These are phyloP conservation scores for Pammene fasciana DNA, from an alignment of 2,888 invertebrate genomes.

Conservation along the genomic window DNA sequence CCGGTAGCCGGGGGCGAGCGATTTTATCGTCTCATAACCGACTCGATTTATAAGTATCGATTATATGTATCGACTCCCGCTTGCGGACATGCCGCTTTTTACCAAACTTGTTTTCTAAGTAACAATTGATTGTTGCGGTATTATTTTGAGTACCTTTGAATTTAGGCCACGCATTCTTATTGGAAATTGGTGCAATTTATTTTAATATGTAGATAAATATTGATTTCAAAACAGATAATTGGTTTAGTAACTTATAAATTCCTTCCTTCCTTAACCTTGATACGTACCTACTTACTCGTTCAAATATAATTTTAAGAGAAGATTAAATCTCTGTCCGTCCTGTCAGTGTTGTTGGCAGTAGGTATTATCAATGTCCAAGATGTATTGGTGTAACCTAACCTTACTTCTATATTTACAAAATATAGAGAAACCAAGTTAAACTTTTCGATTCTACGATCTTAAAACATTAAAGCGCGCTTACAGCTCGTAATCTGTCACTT, in stretches of 20 bases:
- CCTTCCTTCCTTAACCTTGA: background rate
- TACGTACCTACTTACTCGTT: no score
- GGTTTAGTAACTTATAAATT: background rate
- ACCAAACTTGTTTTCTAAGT: conserved; percentile 57
- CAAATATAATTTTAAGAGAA: no score
- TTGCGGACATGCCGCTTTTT: conserved; percentile 77
- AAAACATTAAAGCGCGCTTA: no score
- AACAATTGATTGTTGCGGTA: conserved; percentile 48
- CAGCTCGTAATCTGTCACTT: no score
- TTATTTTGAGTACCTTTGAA: conserved; percentile 3
- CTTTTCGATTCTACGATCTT: no score
- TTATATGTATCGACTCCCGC: conserved; percentile 79
- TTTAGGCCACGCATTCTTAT: conserved; percentile 16
- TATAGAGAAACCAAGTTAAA: no score
- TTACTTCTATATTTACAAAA: no score
- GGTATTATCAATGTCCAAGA: no score
- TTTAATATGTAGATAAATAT: background rate
- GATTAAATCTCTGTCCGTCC: no score
- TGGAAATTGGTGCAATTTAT: conserved; percentile 5
- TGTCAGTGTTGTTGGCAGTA: no score
- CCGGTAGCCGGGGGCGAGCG: conserved; percentile 82
- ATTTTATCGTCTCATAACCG: conserved; percentile 82
- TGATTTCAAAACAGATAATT: background rate
- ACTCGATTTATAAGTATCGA: conserved; percentile 83
- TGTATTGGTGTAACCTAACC: no score